Conservation (phyloP, 2,797 vertebrate genomes). For the Anguilla megastoma region DNA sequence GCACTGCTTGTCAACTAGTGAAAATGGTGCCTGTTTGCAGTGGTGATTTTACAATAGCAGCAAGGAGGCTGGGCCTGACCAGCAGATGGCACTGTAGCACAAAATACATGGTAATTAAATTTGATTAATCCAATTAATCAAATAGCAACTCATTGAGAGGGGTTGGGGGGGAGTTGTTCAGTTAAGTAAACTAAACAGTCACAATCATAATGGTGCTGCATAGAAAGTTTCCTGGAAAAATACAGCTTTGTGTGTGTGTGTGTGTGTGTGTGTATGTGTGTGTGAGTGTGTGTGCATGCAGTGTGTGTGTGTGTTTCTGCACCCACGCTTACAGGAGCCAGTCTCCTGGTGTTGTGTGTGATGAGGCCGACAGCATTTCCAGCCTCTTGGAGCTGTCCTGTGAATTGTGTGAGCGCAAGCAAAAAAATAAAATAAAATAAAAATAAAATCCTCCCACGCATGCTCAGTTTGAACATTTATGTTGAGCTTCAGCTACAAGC, state of each 20-base stretch:
- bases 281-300: neutral
- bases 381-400: neutral
- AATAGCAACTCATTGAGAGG: too few relatives aligned
- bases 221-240: conserved; percentile 7
- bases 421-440: neutral
- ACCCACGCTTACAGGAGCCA: neutral
- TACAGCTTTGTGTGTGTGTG: neutral
- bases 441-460: neutral
- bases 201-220: neutral
- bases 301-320: neutral
- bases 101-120: neutral
- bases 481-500: neutral
- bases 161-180: neutral
- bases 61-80: neutral
- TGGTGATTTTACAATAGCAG: neutral
- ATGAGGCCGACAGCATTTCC: neutral
- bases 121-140: too few relatives aligned
- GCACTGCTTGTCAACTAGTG: neutral
- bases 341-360: neutral
- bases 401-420: too few relatives aligned
- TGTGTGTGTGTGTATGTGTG: neutral
- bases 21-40: neutral
- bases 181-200: neutral
- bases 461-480: neutral
- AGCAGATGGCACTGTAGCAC: neutral